Evolutionary conservation across 1,140 invertebrate genomes (phyloP).

Genomic region (Cataglyphis hispanica): DNA sequence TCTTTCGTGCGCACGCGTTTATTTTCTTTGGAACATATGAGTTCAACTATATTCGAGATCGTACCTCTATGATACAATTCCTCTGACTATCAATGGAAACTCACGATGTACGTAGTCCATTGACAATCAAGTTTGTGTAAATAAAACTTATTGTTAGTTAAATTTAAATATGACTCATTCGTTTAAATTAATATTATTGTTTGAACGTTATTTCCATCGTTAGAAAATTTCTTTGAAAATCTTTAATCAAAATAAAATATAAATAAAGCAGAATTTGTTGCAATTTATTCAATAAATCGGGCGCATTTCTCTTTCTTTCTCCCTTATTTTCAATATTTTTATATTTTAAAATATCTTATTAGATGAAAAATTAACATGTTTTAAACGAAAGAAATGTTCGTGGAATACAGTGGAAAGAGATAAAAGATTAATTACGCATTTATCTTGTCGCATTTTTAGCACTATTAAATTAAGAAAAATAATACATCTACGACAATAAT

Average conservation of each 20-base stretch:
- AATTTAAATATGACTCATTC: background rate
- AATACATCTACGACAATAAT: background rate
- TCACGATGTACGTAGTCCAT: background rate
- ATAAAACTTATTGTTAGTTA: background rate
- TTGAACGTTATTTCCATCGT: background rate
- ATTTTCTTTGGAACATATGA: conserved; percentile 72
- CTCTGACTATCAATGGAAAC: conserved; percentile 50
- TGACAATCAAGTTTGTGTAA: background rate
- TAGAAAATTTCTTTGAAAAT: background rate
- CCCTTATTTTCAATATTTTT: background rate
- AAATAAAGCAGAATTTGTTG: no score
- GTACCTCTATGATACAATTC: conserved; percentile 44
- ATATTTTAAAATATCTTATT: conserved; percentile 1
- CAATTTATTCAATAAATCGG: no score
- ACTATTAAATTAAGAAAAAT: background rate
- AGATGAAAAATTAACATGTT: background rate
- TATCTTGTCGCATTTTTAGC: background rate
- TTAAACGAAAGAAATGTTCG: background rate
- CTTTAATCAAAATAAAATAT: background rate
- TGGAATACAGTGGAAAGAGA: conserved; percentile 1
- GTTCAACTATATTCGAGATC: conserved; percentile 58
- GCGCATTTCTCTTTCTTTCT: no score
- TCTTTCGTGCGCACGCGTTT: conserved; percentile 36
- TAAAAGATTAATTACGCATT: background rate
- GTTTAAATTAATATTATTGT: background rate